A percentile compares a stretch with the other conserved stretches of the same genome.
Conservation (phyloP, 1,140 invertebrate species). For the Nasonia vitripennis region DNA sequence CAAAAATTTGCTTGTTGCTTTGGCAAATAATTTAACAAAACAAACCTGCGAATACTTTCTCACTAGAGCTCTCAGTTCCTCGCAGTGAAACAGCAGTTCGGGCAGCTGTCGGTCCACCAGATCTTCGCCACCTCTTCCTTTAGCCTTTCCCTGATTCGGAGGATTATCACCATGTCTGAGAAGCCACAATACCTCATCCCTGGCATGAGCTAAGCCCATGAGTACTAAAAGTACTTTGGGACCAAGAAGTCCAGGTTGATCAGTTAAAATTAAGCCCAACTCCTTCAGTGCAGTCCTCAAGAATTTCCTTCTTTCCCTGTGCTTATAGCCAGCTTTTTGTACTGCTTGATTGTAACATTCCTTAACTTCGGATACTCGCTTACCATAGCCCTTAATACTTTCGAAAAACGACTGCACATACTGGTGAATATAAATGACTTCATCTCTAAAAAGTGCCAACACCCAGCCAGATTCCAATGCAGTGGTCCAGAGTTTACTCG, state of each 20-base stretch:
- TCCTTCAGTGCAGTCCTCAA: conserved; percentile 96
- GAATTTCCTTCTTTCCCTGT: conserved; percentile 97
- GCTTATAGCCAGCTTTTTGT: conserved; percentile 91
- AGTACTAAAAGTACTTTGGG: conserved; percentile 98
- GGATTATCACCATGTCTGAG: conserved; percentile 97
- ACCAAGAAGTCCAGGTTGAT: conserved; percentile 97
- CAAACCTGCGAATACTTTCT: conserved; percentile 93
- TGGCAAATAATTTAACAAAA: background rate
- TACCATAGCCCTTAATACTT: conserved; percentile 94
- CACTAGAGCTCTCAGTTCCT: conserved; percentile 94
- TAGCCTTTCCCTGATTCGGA: conserved; percentile 87
- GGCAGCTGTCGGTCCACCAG: conserved; percentile 95
- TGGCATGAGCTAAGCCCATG: conserved; percentile 94
- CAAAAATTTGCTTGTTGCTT: background rate
- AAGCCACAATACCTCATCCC: conserved; percentile 98
- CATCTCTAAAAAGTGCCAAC: conserved; percentile 95
- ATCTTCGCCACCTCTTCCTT: conserved; percentile 91
- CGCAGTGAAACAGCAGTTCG: conserved; percentile 98
- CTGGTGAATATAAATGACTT: conserved; percentile 96
- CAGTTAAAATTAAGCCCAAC: conserved; percentile 94
- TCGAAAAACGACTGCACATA: conserved; percentile 97
- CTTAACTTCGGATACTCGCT: conserved; percentile 94
- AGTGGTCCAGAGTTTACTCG: conserved; percentile 92
- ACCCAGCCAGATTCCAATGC: conserved; percentile 96
- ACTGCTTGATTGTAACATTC: conserved; percentile 93